Percentiles rank a stretch among this genome's conserved stretches.
Evolutionary conservation across 1,140 invertebrate species (phyloP).

Genomic region (Scaptodrosophila lebanonensis): DNA sequence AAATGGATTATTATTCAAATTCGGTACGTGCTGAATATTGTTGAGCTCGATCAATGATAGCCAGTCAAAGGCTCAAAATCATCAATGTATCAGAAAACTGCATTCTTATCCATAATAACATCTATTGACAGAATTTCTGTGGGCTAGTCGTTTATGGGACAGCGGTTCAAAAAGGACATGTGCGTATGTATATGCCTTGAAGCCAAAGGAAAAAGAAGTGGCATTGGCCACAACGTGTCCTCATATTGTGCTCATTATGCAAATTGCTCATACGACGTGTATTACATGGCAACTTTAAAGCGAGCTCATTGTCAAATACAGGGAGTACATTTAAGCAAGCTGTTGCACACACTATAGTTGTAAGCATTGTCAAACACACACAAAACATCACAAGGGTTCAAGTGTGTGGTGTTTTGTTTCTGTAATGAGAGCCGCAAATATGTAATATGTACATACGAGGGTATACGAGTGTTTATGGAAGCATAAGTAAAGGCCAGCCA

Average conservation of each 20-base stretch:
- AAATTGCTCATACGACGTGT: conserved; percentile 65
- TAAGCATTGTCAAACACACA: conserved; percentile 43
- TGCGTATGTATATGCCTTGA: too few relatives aligned
- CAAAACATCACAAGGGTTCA: conserved; percentile 22
- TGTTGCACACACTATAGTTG: conserved; percentile 44
- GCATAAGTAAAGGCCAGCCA: conserved; percentile 28
- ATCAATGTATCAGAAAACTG: too few relatives aligned
- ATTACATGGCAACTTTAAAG: conserved; percentile 25
- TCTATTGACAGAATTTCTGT: too few relatives aligned
- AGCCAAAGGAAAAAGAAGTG: conserved; percentile 13
- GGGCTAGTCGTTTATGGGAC: too few relatives aligned
- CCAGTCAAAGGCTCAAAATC: too few relatives aligned
- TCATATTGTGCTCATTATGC: conserved; percentile 54
- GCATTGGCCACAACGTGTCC: conserved; percentile 24
- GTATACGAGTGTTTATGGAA: not conserved
- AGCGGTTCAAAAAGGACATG: too few relatives aligned
- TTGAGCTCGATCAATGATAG: too few relatives aligned
- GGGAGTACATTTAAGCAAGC: too few relatives aligned
- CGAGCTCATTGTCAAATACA: conserved; percentile 25
- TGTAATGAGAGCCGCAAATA: not conserved
- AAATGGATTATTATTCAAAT: too few relatives aligned
- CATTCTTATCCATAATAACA: too few relatives aligned
- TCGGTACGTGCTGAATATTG: too few relatives aligned
- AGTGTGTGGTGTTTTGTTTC: not conserved
- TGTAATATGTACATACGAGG: conserved; percentile 9